These are phyloP conservation scores for Hoplias malabaricus DNA, from an alignment of 2,113 vertebrate genomes.

Conservation along the genomic window DNA sequence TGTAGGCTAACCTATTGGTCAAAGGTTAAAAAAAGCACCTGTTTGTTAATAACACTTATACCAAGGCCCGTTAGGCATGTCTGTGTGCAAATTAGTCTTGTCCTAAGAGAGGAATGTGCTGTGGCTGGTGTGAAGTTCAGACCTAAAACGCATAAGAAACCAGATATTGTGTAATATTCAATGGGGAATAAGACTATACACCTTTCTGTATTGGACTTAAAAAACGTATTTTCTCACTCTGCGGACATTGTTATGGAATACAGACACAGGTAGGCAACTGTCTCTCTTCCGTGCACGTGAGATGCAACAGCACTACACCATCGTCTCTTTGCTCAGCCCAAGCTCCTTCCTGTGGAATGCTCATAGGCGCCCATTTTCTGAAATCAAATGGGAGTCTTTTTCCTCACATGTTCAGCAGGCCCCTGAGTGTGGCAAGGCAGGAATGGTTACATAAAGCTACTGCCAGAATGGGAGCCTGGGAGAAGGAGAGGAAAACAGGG, in stretches of 20 bases:
- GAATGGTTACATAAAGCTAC: conserved; percentile 59
- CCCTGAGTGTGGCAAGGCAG: conserved; percentile 56
- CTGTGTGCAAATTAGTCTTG: background rate
- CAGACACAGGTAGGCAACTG: background rate
- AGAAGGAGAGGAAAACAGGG: conserved; percentile 53
- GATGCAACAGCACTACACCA: background rate
- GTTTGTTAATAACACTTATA: background rate
- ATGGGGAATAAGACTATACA: background rate
- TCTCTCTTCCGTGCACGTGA: background rate
- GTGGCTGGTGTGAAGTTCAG: background rate
- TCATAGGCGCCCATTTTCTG: conserved; percentile 54
- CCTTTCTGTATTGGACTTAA: background rate
- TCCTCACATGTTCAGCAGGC: conserved; percentile 18
- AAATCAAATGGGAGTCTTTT: conserved; percentile 50
- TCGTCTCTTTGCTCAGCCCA: background rate
- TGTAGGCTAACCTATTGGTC: too few species aligned
- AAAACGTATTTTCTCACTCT: background rate
- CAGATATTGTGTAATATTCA: background rate
- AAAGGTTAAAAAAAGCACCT: background rate
- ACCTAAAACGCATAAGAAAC: background rate
- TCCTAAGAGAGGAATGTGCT: background rate
- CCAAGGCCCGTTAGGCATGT: too few species aligned
- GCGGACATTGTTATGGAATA: conserved; percentile 14
- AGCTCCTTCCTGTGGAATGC: conserved; percentile 54
- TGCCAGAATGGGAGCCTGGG: conserved; percentile 27